Conservation (phyloP, 1,140 invertebrate genomes). For the Heterodera carotae region DNA sequence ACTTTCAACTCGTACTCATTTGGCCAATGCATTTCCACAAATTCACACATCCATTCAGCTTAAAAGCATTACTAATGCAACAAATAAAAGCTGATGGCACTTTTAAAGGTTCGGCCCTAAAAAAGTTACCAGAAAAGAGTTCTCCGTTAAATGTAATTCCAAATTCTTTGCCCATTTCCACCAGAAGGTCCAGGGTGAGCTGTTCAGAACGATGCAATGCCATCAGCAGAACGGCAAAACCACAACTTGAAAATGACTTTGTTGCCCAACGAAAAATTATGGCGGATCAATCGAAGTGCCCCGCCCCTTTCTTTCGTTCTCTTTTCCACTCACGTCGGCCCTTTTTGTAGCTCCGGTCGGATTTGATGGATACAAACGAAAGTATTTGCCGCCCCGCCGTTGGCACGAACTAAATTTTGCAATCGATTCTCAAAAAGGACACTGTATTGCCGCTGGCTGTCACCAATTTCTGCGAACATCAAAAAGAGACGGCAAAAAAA, state of each 20-base stretch:
- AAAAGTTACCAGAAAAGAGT: conserved; percentile 40
- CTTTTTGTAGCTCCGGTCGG: neutral
- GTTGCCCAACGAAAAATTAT: too few relatives aligned
- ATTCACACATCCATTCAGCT: conserved; percentile 45
- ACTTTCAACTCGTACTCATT: neutral
- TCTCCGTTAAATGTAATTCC: conserved; percentile 37
- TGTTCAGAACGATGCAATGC: conserved; percentile 10
- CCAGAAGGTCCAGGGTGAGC: conserved; percentile 27
- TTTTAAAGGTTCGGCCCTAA: too few relatives aligned
- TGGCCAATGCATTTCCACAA: conserved; percentile 31
- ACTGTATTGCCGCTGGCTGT: neutral
- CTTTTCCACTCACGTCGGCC: conserved; percentile 11
- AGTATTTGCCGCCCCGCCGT: neutral
- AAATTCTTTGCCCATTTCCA: conserved; percentile 22
- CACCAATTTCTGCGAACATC: neutral
- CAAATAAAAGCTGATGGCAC: conserved; percentile 17
- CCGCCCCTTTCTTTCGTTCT: neutral
- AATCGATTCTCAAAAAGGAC: neutral
- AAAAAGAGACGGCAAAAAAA: neutral
- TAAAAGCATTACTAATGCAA: conserved; percentile 38
- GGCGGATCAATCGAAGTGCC: neutral
- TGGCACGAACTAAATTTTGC: neutral
- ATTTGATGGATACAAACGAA: conserved; percentile 8
- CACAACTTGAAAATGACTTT: conserved; percentile 25
- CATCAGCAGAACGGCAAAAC: conserved; percentile 17